Evolutionary conservation across 2,113 vertebrate species (phyloP), one percentile per base, ranked within the genome.

Genomic region (Symphodus melops): DNA sequence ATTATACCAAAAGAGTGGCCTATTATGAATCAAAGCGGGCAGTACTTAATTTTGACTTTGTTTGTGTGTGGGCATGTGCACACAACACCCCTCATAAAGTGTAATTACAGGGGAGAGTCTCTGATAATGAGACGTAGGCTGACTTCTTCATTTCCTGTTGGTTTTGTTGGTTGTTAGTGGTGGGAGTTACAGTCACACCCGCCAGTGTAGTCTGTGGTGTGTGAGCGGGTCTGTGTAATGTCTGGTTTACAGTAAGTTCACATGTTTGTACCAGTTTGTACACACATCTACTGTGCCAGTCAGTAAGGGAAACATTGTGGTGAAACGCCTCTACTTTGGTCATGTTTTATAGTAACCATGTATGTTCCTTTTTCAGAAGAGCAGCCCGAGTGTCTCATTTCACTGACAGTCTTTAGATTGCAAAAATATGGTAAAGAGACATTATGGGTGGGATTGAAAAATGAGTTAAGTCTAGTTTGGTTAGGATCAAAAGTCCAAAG

Each of bases 91-190:
- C 44, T 68, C 76, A 69, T 81, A 75, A 81, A 90, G 64, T 21
- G 8, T 68, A 84, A 83, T 82, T 73, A 68, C 68, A 75, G 66
- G 41, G 37, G 37, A 23, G 44, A 67, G 57, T 55, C 8, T 49
- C 21, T 68, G 65, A 72, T 72, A 10, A 21, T 68, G 65, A 61
- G 63, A 52, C 73, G 39, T 19, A 81, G n/a, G 57, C 55, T 44
- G 64, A 52, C 16, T 16, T 68, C 63, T 83, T 86, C 69, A 82
- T 82, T 90, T 90, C 80, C 88, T 85, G 71, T 70, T 57, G 51
- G 55, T 58, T 84, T 74, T 44, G 73, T 58, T 75, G 57, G 75
- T 69, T 65, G 48, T 68, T 53, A 68, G 63, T n/a, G 53, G 73
- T 54, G 62, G 70, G 71, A 74, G 65, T 74, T 54, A 57, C 25